phyloP scores from a whole-genome alignment of 2,797 vertebrate species.

The Mionectes olivaceus region DNA sequence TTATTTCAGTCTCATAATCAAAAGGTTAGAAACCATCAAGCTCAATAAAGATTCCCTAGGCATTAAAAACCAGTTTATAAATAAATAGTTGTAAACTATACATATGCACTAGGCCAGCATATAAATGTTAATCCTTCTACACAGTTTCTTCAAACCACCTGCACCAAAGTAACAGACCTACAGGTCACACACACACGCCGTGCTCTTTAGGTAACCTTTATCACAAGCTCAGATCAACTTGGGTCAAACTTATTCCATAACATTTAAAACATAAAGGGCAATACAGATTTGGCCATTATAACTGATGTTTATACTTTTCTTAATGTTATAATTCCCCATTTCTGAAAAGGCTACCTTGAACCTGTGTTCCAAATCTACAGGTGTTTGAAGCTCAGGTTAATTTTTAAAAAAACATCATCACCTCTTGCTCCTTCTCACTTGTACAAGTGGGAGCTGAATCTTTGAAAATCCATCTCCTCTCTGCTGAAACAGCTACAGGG shows the following conservation, averaged over 20 bases:
- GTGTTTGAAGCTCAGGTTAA: background rate
- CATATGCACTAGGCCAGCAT: background rate
- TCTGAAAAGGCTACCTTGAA: background rate
- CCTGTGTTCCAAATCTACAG: background rate
- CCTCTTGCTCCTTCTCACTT: background rate
- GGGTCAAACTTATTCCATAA: slow-evolving; percentile 36
- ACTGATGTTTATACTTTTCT: slow-evolving; percentile 2
- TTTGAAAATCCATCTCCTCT: background rate
- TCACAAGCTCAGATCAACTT: slow-evolving; percentile 21
- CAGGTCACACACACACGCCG: background rate
- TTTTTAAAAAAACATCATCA: background rate
- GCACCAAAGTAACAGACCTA: background rate
- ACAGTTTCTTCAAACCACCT: background rate
- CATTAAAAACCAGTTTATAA: background rate
- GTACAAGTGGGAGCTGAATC: background rate
- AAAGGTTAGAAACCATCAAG: background rate
- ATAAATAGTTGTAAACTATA: background rate
- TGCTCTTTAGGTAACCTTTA: slow-evolving; percentile 63
- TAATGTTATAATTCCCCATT: background rate
- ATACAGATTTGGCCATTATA: background rate
- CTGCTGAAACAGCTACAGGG: background rate
- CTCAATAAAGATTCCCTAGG: background rate
- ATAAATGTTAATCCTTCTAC: background rate
- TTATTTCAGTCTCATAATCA: background rate
- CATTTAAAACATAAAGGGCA: slow-evolving; percentile 62